These are phyloP conservation scores for Imbricaverruca yamaguchii DNA, from an alignment of 2,888 invertebrate genomes.

Conservation along the genomic window DNA sequence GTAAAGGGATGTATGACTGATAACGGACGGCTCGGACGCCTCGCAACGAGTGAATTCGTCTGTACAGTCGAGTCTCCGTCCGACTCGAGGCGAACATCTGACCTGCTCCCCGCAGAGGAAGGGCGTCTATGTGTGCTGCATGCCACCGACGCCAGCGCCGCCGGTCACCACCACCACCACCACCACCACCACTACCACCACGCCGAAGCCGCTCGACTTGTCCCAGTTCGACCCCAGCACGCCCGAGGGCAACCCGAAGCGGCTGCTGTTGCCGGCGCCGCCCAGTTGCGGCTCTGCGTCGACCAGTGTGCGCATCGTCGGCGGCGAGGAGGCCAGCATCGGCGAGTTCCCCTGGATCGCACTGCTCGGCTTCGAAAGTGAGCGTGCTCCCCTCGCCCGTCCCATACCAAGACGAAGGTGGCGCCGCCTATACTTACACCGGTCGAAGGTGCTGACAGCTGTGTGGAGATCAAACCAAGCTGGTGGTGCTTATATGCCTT, in stretches of 20 bases:
- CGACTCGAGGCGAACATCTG: too few relatives aligned
- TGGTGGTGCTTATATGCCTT: too few relatives aligned
- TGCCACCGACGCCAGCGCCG: not conserved
- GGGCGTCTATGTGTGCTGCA: not conserved
- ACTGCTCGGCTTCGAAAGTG: slow-evolving; percentile 3
- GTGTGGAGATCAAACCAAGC: too few relatives aligned
- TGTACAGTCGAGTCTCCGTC: too few relatives aligned
- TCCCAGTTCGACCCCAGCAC: slow-evolving; percentile 11
- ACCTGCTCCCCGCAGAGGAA: too few relatives aligned
- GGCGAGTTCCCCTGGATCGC: slow-evolving; percentile 4
- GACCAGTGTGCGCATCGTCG: not conserved
- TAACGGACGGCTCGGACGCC: too few relatives aligned
- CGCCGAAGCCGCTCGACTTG: not conserved
- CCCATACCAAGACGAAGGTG: too few relatives aligned
- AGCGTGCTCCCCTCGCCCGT: too few relatives aligned
- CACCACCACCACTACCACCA: not conserved
- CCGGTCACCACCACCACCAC: not conserved
- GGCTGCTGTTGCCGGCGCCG: not conserved
- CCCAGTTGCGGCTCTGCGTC: not conserved
- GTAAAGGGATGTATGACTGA: too few relatives aligned
- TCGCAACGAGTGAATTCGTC: too few relatives aligned
- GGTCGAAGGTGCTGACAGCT: too few relatives aligned
- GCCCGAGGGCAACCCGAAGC: slow-evolving; percentile 14
- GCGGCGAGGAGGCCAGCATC: not conserved
- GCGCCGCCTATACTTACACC: too few relatives aligned